A percentile compares a stretch with the other conserved stretches of the same genome.
phyloP scores from a whole-genome alignment of 2,888 invertebrate genomes.

The Willowsia nigromaculata region DNA sequence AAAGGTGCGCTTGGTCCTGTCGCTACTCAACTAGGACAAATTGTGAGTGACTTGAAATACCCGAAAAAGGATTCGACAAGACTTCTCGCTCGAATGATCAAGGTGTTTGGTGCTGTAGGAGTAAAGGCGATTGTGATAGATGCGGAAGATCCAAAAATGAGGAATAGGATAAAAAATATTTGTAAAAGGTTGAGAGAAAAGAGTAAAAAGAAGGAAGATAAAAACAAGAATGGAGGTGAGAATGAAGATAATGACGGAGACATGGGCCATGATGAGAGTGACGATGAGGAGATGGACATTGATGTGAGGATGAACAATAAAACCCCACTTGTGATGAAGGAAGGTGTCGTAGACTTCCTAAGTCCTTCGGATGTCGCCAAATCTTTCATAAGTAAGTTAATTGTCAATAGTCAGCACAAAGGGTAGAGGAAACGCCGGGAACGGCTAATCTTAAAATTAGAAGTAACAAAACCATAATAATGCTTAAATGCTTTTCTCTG shows the following conservation, averaged over 20 bases:
- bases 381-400: slow-evolving; percentile 76
- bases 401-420: too few relatives aligned
- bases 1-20: slow-evolving; percentile 75
- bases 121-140: slow-evolving; percentile 76
- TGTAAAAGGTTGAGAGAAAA: slow-evolving; percentile 74
- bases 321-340: slow-evolving; percentile 76
- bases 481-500: neutral
- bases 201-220: slow-evolving; percentile 70
- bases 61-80: slow-evolving; percentile 76
- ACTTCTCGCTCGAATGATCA: slow-evolving; percentile 77
- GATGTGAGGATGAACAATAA: slow-evolving; percentile 62
- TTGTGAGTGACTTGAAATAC: slow-evolving; percentile 69
- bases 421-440: neutral
- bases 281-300: slow-evolving; percentile 69
- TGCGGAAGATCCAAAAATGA: slow-evolving; percentile 74
- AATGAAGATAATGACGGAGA: slow-evolving; percentile 64
- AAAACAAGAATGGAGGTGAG: slow-evolving; percentile 54
- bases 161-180: slow-evolving; percentile 75
- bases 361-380: slow-evolving; percentile 75
- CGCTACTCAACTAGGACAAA: slow-evolving; percentile 72
- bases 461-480: too few relatives aligned
- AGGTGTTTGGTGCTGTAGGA: slow-evolving; percentile 77
- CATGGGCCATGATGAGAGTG: slow-evolving; percentile 56
- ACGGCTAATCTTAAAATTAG: neutral
- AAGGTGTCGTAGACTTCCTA: slow-evolving; percentile 77